Conservation (phyloP, 2,797 vertebrate species). For the Microctenopoma stevenorrisi region DNA sequence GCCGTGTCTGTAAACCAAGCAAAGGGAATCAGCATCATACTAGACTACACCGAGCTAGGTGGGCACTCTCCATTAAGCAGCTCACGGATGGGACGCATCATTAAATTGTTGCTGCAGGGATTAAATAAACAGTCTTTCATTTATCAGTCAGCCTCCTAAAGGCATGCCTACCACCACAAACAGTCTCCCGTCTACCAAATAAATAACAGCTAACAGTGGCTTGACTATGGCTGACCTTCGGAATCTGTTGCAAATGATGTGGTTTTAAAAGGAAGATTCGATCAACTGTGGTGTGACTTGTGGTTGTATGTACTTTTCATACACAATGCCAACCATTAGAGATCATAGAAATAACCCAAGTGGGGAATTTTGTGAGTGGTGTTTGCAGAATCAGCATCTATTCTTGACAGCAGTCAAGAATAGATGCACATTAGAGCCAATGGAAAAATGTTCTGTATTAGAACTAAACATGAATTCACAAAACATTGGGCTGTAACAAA, state of each 20-base stretch:
- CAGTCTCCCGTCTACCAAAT: slow-evolving; percentile 36
- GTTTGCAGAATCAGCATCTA: slow-evolving; percentile 46
- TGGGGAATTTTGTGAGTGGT: slow-evolving; percentile 28
- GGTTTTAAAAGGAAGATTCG: slow-evolving; percentile 48
- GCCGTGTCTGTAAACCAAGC: slow-evolving; percentile 33
- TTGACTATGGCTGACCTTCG: slow-evolving; percentile 35
- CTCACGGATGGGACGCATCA: slow-evolving; percentile 54
- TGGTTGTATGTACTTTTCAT: slow-evolving; percentile 37
- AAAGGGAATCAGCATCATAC: slow-evolving; percentile 39
- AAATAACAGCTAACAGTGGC: slow-evolving; percentile 33
- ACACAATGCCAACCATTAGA: slow-evolving; percentile 30
- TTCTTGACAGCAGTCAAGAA: slow-evolving; percentile 37
- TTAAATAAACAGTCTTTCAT: slow-evolving; percentile 57
- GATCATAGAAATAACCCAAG: slow-evolving; percentile 29
- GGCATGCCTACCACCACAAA: slow-evolving; percentile 51
- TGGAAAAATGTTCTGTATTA: slow-evolving; percentile 9
- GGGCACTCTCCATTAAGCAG: slow-evolving; percentile 38
- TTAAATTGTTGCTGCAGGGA: slow-evolving; percentile 67
- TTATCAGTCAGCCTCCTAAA: slow-evolving; percentile 51
- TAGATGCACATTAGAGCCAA: slow-evolving; percentile 22
- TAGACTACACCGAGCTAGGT: slow-evolving; percentile 43
- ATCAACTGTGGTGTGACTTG: slow-evolving; percentile 40
- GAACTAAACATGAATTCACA: neutral
- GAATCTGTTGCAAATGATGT: slow-evolving; percentile 54
- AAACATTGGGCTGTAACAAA: neutral